Conservation (phyloP, 2,797 vertebrate species). For the Podarcis siculus region DNA sequence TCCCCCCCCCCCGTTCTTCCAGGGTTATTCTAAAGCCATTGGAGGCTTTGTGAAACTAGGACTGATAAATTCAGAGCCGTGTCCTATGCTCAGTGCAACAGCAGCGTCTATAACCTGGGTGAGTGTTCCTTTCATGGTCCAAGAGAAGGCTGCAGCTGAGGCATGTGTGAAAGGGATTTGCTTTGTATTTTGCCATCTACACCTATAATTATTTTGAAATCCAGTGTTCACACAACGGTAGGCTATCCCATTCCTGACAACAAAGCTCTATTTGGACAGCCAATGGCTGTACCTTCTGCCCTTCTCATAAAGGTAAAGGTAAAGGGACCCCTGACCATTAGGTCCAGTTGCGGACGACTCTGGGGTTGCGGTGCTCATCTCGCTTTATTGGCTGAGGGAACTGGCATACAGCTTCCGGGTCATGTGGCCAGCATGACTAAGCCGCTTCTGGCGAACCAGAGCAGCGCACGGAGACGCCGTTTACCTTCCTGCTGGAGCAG, state of each 20-base stretch:
- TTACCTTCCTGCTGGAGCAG: no score
- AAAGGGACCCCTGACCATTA: no score
- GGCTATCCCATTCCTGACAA: not conserved
- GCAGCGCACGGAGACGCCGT: no score
- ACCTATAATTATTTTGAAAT: not conserved
- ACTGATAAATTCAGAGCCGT: slow-evolving; percentile 86
- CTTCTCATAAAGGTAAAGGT: no score
- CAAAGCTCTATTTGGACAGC: not conserved
- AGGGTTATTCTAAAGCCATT: slow-evolving; percentile 90
- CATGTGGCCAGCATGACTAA: no score
- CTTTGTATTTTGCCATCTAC: not conserved
- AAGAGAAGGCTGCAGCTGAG: not conserved
- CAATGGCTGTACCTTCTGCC: no score
- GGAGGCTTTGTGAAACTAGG: slow-evolving; percentile 90
- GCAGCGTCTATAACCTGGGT: slow-evolving; percentile 87
- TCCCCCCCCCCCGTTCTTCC: slow-evolving; percentile 58
- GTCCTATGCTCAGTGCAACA: slow-evolving; percentile 76
- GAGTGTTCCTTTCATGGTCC: slow-evolving; percentile 49
- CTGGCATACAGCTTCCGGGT: no score
- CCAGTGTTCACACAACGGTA: not conserved
- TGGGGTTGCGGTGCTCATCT: no score
- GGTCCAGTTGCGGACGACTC: no score
- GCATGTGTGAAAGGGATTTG: not conserved
- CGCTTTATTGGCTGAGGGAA: no score
- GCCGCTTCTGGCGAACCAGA: no score